Evolutionary conservation across 2,113 vertebrate species (phyloP), one percentile per base, ranked within the genome.

Genomic region (Bubalus kerabau): DNA sequence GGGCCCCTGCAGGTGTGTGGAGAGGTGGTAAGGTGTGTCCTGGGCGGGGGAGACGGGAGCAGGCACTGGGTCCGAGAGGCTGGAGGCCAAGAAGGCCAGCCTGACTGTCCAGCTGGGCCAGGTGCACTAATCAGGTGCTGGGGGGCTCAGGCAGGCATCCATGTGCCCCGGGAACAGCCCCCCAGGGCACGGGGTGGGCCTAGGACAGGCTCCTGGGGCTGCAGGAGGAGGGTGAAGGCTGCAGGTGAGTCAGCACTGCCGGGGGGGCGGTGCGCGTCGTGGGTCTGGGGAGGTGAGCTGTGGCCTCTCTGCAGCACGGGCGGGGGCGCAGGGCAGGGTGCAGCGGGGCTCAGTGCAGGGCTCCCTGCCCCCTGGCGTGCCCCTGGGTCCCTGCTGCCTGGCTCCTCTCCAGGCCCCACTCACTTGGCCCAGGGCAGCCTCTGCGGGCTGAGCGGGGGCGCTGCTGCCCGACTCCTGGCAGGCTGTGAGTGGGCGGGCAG

Each of bases 41-140:
- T 32, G 30, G 17, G 15, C 4, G 0, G 1, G 23, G 7, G 1
- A n/a, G n/a, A 4, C 2, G 46, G 17, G 32, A 23, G 1, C 48
- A 2, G 21, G 16, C 2, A 24, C 7, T 15, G 1, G 26, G 36
- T 14, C 21, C 0, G 4, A 13, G n/a, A 30, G 46, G 11, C 50
- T 50, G n/a, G 78, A 67, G 54, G 14, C 94, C 1, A 4, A 21
- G 80, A 30, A 24, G 36, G 16, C 48, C 56, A 30, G 12, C 19
- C 36, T 26, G n/a, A 1, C 12, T n/a, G 9, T 26, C 76, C 23
- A 23, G 11, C 32, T 11, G 24, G 56, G 30, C 36, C 2, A 1
- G 24, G 36, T 28, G 5, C 19, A 9, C 23, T 32, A n/a, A 28
- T 26, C 1, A 1, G 43, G 43, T 12, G 43, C 74, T 30, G 5